phyloP scores from a whole-genome alignment of 2,888 invertebrate species.

The Odontocolon sp. region DNA sequence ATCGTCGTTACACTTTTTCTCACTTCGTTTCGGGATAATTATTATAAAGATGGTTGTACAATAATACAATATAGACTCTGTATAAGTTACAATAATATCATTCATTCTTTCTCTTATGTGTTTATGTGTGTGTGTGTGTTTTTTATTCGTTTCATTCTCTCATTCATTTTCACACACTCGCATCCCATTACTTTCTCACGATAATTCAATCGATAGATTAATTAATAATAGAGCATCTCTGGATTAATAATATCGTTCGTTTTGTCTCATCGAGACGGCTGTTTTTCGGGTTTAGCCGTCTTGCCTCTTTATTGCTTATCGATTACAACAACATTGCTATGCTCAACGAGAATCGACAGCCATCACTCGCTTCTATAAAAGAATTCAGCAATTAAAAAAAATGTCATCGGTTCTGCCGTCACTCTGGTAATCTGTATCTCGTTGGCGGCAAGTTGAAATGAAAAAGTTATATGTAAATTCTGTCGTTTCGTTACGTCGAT shows the following conservation, averaged over 20 bases:
- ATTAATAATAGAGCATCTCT: slow-evolving; percentile 71
- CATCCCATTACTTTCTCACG: slow-evolving; percentile 55
- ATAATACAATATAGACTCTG: slow-evolving; percentile 79
- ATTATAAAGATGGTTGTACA: slow-evolving; percentile 76
- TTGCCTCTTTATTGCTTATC: slow-evolving; percentile 76
- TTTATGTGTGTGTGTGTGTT: slow-evolving; percentile 32
- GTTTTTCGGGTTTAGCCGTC: slow-evolving; percentile 26
- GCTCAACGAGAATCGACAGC: slow-evolving; percentile 31
- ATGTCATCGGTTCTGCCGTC: slow-evolving; percentile 6
- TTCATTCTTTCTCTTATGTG: slow-evolving; percentile 48
- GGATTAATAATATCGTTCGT: slow-evolving; percentile 63
- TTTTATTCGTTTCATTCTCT: slow-evolving; percentile 28
- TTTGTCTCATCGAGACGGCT: slow-evolving; percentile 53
- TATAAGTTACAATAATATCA: slow-evolving; percentile 79
- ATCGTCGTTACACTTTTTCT: slow-evolving; percentile 24
- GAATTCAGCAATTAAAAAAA: neutral
- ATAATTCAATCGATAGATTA: slow-evolving; percentile 63
- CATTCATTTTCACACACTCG: slow-evolving; percentile 50
- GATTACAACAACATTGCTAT: slow-evolving; percentile 71
- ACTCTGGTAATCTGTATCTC: slow-evolving; percentile 6
- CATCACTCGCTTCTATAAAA: neutral
- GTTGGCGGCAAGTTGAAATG: slow-evolving; percentile 39
- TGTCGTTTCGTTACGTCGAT: slow-evolving; percentile 30
- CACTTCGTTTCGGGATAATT: slow-evolving; percentile 61
- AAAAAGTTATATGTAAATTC: slow-evolving; percentile 26